Percentiles rank a stretch among this genome's conserved stretches.
Evolutionary conservation across 2,888 invertebrate species (phyloP).

Genomic region (Thymelicus acteon): DNA sequence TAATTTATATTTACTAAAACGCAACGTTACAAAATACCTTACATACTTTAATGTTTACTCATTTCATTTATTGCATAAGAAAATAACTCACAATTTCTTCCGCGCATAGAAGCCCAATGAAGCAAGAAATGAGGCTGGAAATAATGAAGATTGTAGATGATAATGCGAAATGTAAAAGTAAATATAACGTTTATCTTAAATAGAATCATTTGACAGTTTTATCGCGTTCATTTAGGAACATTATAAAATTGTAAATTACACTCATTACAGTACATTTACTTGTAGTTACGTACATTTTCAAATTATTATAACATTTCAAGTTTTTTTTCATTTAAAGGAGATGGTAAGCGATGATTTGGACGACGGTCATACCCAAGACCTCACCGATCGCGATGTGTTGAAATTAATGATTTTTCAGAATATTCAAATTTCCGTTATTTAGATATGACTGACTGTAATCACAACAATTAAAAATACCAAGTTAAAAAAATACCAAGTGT

Average conservation of each 20-base stretch:
- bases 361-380: too few species aligned
- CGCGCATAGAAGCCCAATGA: slow-evolving; percentile 45
- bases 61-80: slow-evolving; percentile 31
- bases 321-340: too few species aligned
- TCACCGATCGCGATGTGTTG: too few species aligned
- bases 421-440: too few species aligned
- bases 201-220: slow-evolving; percentile 14
- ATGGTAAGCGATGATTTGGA: too few species aligned
- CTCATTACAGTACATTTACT: slow-evolving; percentile 1
- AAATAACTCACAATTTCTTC: slow-evolving; percentile 49
- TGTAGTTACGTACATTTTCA: too few species aligned
- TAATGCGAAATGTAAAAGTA: neutral
- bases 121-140: slow-evolving; percentile 36
- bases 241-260: neutral
- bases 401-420: too few species aligned
- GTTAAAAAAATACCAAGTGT: too few species aligned
- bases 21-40: neutral
- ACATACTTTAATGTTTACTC: neutral
- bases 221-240: slow-evolving; percentile 7
- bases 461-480: too few species aligned
- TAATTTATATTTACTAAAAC: neutral
- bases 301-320: too few species aligned
- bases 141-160: slow-evolving; percentile 26
- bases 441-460: too few species aligned
- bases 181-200: slow-evolving; percentile 23